Conservation (phyloP, 2,797 vertebrate species). For the Todus mexicanus region DNA sequence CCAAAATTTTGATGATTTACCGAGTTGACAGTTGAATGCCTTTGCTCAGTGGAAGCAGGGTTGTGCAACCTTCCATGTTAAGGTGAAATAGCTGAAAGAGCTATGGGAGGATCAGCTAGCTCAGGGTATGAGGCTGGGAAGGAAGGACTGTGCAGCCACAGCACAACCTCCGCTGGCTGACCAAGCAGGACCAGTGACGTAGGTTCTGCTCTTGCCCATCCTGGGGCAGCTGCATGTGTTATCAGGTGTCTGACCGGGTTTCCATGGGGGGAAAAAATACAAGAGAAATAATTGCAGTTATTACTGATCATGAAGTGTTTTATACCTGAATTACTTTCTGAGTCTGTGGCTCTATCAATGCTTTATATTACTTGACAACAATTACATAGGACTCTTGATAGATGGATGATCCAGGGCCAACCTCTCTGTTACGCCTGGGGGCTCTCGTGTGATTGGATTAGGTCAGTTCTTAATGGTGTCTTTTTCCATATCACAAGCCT, state of each 20-base stretch:
- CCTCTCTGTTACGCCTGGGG: constrained; percentile 10
- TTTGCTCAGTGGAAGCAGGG: not conserved
- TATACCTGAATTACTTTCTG: not conserved
- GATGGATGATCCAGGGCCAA: not conserved
- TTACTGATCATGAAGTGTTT: not conserved
- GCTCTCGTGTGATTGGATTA: constrained; percentile 50
- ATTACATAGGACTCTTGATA: not conserved
- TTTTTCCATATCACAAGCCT: constrained; percentile 24
- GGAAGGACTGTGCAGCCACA: not conserved
- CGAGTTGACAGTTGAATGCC: not conserved
- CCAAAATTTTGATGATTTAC: not conserved
- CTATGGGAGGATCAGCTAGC: not conserved
- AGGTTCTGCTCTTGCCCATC: not conserved
- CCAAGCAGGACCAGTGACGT: not conserved
- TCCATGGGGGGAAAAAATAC: not conserved
- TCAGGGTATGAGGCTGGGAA: not conserved
- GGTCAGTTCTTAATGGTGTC: constrained; percentile 41
- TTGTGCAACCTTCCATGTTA: not conserved
- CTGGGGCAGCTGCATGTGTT: fast-evolving
- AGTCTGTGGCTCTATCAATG: not conserved
- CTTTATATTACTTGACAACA: not conserved
- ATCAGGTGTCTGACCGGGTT: not conserved
- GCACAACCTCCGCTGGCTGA: not conserved
- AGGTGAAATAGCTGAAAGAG: not conserved
- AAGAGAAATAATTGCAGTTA: not conserved